Conservation (phyloP, 2,888 invertebrate genomes). For the Odontomyia ornata region DNA sequence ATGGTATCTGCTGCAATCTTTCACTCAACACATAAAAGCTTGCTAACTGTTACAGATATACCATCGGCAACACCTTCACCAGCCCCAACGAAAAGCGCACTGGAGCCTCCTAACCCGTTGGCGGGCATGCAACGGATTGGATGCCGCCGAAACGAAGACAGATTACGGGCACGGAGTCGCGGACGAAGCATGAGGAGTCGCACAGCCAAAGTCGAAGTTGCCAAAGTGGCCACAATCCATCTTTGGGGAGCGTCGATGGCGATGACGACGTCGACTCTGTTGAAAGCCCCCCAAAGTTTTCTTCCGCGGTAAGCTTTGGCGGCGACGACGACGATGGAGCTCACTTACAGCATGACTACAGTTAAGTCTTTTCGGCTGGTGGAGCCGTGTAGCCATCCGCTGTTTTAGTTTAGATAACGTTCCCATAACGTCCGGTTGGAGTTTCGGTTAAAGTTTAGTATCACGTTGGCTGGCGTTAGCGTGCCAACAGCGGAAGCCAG, state of each 20-base stretch:
- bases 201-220: conserved; percentile 26
- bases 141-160: conserved; percentile 15
- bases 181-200: background rate
- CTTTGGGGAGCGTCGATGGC: conserved; percentile 36
- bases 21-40: background rate
- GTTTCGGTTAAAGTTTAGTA: conserved; percentile 19
- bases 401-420: conserved; percentile 42
- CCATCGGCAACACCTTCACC: conserved; percentile 21
- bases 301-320: conserved; percentile 38
- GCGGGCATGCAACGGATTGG: conserved; percentile 19
- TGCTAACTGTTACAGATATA: conserved; percentile 1
- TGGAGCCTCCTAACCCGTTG: conserved; percentile 30
- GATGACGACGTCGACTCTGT: conserved; percentile 33
- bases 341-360: conserved; percentile 27
- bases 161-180: conserved; percentile 8
- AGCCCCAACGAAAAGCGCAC: conserved; percentile 16
- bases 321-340: conserved; percentile 27
- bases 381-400: conserved; percentile 32
- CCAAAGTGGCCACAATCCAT: conserved; percentile 20
- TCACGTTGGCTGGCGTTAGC: background rate
- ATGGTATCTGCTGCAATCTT: background rate
- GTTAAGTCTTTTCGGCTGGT: conserved; percentile 36
- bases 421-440: conserved; percentile 38
- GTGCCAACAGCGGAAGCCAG: conserved; percentile 21
- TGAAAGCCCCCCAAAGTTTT: conserved; percentile 38